Conservation (phyloP, 2,888 invertebrate species). For the Kryphioiulus occultus region DNA sequence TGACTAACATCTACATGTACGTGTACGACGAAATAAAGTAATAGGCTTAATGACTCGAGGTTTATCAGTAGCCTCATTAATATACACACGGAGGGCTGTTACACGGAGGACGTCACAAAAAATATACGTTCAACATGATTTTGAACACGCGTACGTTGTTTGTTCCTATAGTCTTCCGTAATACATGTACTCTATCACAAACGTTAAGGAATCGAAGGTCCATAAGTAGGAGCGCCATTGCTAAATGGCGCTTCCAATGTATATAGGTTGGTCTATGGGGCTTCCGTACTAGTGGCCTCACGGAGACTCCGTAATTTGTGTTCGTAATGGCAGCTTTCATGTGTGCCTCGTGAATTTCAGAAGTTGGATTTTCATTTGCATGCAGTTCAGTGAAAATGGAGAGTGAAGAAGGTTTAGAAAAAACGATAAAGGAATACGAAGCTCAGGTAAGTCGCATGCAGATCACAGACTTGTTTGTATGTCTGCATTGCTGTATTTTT, state of each 20-base stretch:
- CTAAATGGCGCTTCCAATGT: background rate
- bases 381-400: background rate
- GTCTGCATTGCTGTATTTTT: background rate
- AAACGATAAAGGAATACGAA: constrained; percentile 26
- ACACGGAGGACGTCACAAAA: no score
- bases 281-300: background rate
- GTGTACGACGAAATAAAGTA: no score
- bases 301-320: background rate
- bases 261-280: background rate
- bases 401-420: background rate
- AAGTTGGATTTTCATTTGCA: background rate
- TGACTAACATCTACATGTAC: no score
- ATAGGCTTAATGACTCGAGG: no score
- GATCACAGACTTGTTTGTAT: no score
- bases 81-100: no score
- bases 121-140: no score
- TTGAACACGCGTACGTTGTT: no score
- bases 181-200: no score
- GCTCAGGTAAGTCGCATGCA: background rate
- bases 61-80: no score
- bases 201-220: no score
- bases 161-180: no score
- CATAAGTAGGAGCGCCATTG: background rate
- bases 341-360: background rate
- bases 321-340: background rate